These are phyloP conservation scores for Puffinus mauretanicus DNA, from an alignment of 2,113 vertebrate genomes.

Conservation along the genomic window DNA sequence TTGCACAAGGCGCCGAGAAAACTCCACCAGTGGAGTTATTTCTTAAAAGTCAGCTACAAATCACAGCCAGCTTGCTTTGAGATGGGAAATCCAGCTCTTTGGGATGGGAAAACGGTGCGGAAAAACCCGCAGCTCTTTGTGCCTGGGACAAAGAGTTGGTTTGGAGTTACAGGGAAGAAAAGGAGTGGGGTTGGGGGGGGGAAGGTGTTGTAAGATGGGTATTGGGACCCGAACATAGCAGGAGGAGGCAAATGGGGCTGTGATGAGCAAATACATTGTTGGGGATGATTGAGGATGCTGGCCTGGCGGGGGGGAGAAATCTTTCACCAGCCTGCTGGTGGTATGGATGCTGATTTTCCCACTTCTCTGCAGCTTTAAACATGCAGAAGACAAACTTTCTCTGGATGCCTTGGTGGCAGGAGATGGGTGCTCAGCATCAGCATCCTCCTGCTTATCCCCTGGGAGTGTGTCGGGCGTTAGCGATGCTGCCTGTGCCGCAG, in stretches of 20 bases:
- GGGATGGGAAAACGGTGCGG: fast-evolving
- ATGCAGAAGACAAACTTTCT: not conserved
- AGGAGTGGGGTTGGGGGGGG: not conserved
- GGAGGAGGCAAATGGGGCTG: not conserved
- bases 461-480: no score
- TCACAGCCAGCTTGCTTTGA: not conserved
- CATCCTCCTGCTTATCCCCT: not conserved
- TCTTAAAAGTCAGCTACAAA: not conserved
- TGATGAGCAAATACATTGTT: not conserved
- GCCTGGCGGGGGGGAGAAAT: not conserved
- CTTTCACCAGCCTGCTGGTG: not conserved
- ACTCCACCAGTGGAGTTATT: not conserved
- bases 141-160: not conserved
- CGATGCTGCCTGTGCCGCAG: not conserved
- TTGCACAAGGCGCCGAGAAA: not conserved
- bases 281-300: not conserved
- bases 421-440: not conserved
- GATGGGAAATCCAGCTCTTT: not conserved
- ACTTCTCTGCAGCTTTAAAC: not conserved
- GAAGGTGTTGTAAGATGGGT: not conserved
- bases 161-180: slow-evolving; percentile 16
- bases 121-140: not conserved
- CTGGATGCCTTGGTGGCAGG: not conserved
- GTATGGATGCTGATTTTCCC: not conserved
- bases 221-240: not conserved